A percentile compares a stretch with the other conserved stretches of the same genome.
Evolutionary conservation across 1,140 invertebrate genomes (phyloP).

Genomic region (Acromyrmex charruanus): DNA sequence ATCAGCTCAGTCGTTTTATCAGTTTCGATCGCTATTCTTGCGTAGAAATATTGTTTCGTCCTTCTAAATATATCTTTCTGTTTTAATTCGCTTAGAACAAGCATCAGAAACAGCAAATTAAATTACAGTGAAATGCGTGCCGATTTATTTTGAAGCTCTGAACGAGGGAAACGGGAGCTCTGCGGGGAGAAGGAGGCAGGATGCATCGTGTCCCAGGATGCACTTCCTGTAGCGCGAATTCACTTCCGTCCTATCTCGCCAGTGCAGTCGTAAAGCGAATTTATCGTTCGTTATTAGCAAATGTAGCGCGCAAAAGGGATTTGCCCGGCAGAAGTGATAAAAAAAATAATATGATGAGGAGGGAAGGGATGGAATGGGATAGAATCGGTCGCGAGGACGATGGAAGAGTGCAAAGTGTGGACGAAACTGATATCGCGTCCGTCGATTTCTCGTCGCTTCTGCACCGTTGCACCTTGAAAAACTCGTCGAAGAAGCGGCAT

Average conservation of each 20-base stretch:
- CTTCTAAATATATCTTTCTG: constrained; percentile 7
- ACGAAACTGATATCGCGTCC: constrained; percentile 67
- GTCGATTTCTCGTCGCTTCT: constrained; percentile 70
- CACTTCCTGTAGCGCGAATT: constrained; percentile 42
- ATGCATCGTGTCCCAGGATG: constrained; percentile 50
- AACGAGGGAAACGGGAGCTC: neutral
- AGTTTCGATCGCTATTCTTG: neutral
- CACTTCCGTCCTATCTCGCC: constrained; percentile 56
- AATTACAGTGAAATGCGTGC: constrained; percentile 20
- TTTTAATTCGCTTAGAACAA: constrained; percentile 13
- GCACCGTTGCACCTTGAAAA: constrained; percentile 66
- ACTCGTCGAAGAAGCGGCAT: constrained; percentile 56
- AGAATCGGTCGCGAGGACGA: neutral
- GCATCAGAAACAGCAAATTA: constrained; percentile 45
- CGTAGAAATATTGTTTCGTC: neutral
- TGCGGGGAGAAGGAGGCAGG: neutral
- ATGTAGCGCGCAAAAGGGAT: constrained; percentile 67
- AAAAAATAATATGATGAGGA: constrained; percentile 36
- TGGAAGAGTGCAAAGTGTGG: constrained; percentile 29
- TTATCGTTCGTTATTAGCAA: constrained; percentile 75
- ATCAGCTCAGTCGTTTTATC: neutral
- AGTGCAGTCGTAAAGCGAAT: constrained; percentile 58
- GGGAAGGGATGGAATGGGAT: neutral
- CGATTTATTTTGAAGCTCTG: constrained; percentile 51
- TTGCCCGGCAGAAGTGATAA: constrained; percentile 48